Evolutionary conservation across 2,113 vertebrate genomes (phyloP).

Genomic region (Scatophagus argus): DNA sequence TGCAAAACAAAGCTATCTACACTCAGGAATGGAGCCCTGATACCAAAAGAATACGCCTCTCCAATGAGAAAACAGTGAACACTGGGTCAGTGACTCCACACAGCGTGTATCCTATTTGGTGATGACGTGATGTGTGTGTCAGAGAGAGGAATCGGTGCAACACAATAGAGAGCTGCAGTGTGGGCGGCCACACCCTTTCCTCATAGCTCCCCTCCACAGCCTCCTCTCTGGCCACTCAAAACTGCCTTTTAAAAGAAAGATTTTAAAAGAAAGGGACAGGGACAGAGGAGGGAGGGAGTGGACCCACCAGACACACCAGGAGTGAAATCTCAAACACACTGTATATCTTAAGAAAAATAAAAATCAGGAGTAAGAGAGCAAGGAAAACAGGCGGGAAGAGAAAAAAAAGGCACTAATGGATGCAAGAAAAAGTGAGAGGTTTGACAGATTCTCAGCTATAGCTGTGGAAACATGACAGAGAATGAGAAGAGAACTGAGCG

Average conservation of each 20-base stretch:
- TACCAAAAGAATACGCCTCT: conserved; percentile 50
- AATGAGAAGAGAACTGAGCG: conserved; percentile 1
- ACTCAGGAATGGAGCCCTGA: conserved; percentile 49
- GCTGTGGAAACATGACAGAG: conserved; percentile 36
- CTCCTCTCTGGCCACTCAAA: conserved; percentile 38
- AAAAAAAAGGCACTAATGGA: conserved; percentile 27
- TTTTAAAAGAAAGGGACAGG: conserved; percentile 49
- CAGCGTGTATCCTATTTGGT: conserved; percentile 35
- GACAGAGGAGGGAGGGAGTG: conserved; percentile 27
- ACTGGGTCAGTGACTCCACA: conserved; percentile 37
- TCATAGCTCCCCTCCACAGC: conserved; percentile 43
- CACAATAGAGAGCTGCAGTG: conserved; percentile 73
- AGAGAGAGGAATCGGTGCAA: conserved; percentile 52
- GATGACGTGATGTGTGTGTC: conserved; percentile 49
- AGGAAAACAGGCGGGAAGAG: conserved; percentile 22
- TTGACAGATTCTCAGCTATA: conserved; percentile 33
- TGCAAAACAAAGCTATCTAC: conserved; percentile 69
- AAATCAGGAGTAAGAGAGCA: background rate
- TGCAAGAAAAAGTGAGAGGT: conserved; percentile 23
- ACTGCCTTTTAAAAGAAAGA: conserved; percentile 44
- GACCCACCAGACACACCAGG: conserved; percentile 13
- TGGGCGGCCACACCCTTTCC: conserved; percentile 80
- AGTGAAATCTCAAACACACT: conserved; percentile 24
- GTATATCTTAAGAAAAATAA: background rate
- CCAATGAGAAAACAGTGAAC: conserved; percentile 20